phyloP scores from a whole-genome alignment of 2,888 invertebrate genomes.

The Cephus runcator region DNA sequence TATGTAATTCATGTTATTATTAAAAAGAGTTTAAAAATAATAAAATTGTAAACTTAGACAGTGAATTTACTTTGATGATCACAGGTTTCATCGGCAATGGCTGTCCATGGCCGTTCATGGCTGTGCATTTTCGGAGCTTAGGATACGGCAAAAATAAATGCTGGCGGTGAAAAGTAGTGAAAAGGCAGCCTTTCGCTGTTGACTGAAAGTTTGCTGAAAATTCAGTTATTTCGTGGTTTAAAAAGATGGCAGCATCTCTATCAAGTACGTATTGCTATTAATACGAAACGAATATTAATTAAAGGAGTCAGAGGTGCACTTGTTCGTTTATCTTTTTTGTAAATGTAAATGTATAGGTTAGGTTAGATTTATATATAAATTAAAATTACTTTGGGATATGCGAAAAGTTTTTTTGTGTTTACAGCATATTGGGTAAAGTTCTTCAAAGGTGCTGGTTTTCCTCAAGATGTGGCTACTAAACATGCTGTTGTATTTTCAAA shows the following conservation, averaged over 20 bases:
- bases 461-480: slow-evolving; percentile 80
- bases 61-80: neutral
- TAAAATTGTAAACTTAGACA: neutral
- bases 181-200: neutral
- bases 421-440: slow-evolving; percentile 85
- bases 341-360: slow-evolving; percentile 7
- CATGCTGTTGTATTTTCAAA: slow-evolving; percentile 89
- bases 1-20: neutral
- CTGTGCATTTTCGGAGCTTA: neutral
- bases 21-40: neutral
- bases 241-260: slow-evolving; percentile 47
- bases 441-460: slow-evolving; percentile 87
- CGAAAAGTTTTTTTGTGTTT: slow-evolving; percentile 32
- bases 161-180: neutral
- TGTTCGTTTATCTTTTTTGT: neutral
- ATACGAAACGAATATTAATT: neutral
- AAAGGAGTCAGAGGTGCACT: neutral
- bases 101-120: neutral
- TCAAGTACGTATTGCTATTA: slow-evolving; percentile 38
- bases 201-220: neutral
- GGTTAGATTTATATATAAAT: neutral
- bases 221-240: neutral
- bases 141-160: neutral
- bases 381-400: neutral
- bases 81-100: neutral